Percentiles rank a stretch among this genome's conserved stretches.
phyloP scores from a whole-genome alignment of 2,797 vertebrate species.

The Philypnodon macrostomus region DNA sequence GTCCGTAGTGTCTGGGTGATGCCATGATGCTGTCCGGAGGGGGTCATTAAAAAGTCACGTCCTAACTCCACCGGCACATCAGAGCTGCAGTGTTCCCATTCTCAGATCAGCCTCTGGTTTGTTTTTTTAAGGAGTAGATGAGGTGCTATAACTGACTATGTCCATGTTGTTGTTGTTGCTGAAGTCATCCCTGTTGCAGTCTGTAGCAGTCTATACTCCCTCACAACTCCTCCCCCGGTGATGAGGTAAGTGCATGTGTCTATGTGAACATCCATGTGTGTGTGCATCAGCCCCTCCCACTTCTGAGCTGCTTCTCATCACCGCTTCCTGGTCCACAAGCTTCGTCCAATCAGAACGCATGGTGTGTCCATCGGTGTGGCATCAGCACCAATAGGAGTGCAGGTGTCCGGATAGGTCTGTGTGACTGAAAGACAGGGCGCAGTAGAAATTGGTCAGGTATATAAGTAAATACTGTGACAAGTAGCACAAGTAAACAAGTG shows the following conservation, averaged over 20 bases:
- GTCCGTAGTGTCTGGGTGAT: constrained; percentile 75
- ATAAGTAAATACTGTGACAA: no score
- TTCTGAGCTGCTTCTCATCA: constrained; percentile 45
- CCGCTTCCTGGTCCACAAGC: constrained; percentile 50
- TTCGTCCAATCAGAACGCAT: constrained; percentile 47
- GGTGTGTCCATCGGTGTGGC: constrained; percentile 12
- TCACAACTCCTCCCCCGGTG: constrained; percentile 66
- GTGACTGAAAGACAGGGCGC: constrained; percentile 22
- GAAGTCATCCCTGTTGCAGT: constrained; percentile 59
- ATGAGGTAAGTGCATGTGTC: constrained; percentile 62
- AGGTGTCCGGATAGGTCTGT: constrained; percentile 21
- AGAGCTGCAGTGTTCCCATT: constrained; percentile 30
- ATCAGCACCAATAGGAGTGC: constrained; percentile 35
- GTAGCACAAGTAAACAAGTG: no score
- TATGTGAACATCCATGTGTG: constrained; percentile 34
- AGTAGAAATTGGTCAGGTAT: not conserved
- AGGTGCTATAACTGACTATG: constrained; percentile 17
- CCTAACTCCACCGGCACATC: constrained; percentile 26
- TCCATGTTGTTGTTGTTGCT: constrained; percentile 33
- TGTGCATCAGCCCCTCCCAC: constrained; percentile 34
- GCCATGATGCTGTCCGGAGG: constrained; percentile 78
- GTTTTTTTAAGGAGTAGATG: constrained; percentile 30
- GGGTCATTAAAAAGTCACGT: constrained; percentile 47
- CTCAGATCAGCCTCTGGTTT: constrained; percentile 28
- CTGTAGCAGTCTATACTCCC: constrained; percentile 56